These are phyloP conservation scores for Fratercula arctica DNA, from an alignment of 2,797 vertebrate species.

Conservation along the genomic window DNA sequence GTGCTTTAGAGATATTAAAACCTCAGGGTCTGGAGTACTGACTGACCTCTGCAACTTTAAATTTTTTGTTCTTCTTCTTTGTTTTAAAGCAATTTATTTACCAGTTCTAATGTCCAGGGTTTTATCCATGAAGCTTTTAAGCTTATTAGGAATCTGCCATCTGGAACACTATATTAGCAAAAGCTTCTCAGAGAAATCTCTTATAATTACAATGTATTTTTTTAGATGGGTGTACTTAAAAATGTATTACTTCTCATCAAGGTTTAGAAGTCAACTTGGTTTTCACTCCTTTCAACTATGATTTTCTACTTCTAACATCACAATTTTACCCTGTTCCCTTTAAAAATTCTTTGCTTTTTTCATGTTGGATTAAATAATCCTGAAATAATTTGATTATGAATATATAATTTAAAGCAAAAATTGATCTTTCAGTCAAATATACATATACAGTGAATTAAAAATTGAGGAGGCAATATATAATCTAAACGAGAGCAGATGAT, in stretches of 20 bases:
- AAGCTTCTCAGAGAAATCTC: slow-evolving; percentile 21
- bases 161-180: slow-evolving; percentile 35
- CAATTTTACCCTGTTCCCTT: background rate
- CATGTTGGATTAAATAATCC: background rate
- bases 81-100: slow-evolving; percentile 42
- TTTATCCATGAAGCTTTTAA: slow-evolving; percentile 53
- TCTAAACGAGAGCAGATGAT: background rate
- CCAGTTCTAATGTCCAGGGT: slow-evolving; percentile 1
- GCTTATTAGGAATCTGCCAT: slow-evolving; percentile 41
- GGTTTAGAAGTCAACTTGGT: background rate
- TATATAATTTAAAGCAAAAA: background rate
- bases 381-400: background rate
- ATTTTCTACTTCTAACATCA: background rate
- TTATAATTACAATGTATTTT: background rate
- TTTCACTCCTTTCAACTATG: background rate
- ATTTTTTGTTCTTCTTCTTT: background rate
- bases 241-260: background rate
- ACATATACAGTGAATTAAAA: background rate
- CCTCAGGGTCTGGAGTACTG: background rate
- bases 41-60: background rate
- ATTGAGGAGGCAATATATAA: background rate
- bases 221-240: background rate
- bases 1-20: slow-evolving; percentile 13
- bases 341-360: background rate
- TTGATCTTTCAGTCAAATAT: background rate